Percentiles rank a stretch among this genome's conserved stretches.
These are phyloP conservation scores for Venusia cambrica DNA, from an alignment of 2,888 invertebrate species.

Conservation along the genomic window DNA sequence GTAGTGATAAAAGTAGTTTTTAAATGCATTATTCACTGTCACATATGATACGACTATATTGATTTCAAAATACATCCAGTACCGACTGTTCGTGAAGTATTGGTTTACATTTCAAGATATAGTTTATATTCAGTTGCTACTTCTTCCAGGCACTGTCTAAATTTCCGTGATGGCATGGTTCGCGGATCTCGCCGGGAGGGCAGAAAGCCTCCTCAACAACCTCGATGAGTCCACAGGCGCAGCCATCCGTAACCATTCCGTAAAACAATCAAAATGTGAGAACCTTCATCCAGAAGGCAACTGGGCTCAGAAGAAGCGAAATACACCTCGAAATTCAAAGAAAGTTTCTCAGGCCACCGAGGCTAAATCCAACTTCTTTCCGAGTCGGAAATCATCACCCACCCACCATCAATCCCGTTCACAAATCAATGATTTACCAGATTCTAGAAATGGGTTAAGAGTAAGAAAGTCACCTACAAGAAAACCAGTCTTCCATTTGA, in stretches of 20 bases:
- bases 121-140: neutral
- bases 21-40: no score
- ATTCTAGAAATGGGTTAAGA: conserved; percentile 27
- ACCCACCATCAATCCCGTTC: conserved; percentile 32
- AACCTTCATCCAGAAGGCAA: conserved; percentile 35
- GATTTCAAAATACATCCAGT: no score
- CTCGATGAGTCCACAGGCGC: conserved; percentile 88
- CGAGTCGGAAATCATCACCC: conserved; percentile 40
- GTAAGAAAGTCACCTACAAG: conserved; percentile 36
- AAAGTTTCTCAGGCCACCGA: conserved; percentile 43
- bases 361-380: conserved; percentile 35
- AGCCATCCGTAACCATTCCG: conserved; percentile 74
- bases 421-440: conserved; percentile 35
- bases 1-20: no score
- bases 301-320: conserved; percentile 42
- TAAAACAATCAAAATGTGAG: conserved; percentile 42
- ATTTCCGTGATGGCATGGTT: conserved; percentile 85
- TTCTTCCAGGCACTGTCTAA: conserved; percentile 34
- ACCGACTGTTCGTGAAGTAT: neutral
- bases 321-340: conserved; percentile 36
- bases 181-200: conserved; percentile 86
- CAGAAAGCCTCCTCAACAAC: conserved; percentile 87
- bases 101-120: neutral
- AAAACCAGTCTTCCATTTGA: conserved; percentile 43
- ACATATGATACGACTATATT: no score